A percentile compares a stretch with the other conserved stretches of the same genome.
Conservation (phyloP, 1,140 invertebrate genomes). For the Drosophila guanche region DNA sequence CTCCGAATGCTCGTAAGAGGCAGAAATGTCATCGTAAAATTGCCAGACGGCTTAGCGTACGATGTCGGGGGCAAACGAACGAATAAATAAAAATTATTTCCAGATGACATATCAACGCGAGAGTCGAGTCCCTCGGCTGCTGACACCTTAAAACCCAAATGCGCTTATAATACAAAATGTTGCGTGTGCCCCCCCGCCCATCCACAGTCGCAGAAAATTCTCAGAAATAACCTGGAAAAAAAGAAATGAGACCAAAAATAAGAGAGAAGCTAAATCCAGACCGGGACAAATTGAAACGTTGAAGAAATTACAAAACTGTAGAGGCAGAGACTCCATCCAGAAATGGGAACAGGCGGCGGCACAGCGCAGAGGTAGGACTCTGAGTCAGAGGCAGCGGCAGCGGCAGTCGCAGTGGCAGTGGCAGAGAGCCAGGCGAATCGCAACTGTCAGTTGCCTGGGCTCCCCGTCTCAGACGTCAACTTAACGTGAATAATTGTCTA, state of each 20-base stretch:
- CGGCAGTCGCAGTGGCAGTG: background rate
- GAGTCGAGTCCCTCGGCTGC: constrained; percentile 46
- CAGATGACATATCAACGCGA: constrained; percentile 79
- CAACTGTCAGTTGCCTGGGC: constrained; percentile 67
- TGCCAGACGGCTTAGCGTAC: constrained; percentile 76
- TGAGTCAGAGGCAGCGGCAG: constrained; percentile 31
- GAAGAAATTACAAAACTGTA: constrained; percentile 66
- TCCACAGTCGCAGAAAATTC: constrained; percentile 7
- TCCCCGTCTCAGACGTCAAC: constrained; percentile 78
- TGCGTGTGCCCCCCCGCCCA: constrained; percentile 26
- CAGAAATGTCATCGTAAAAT: constrained; percentile 81
- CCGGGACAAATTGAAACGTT: constrained; percentile 76
- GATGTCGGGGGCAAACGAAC: constrained; percentile 25
- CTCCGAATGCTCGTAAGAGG: constrained; percentile 47
- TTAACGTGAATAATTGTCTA: constrained; percentile 82
- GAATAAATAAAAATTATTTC: constrained; percentile 82
- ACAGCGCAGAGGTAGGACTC: background rate
- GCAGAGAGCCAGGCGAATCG: constrained; percentile 37
- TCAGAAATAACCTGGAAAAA: constrained; percentile 25
- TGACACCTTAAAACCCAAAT: constrained; percentile 82
- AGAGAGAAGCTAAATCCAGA: constrained; percentile 50
- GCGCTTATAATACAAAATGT: constrained; percentile 81
- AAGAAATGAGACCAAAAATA: constrained; percentile 58
- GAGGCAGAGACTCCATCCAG: constrained; percentile 3
- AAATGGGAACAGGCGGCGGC: background rate